Conservation (phyloP, 2,888 invertebrate genomes). For the Amphipoea oculea region DNA sequence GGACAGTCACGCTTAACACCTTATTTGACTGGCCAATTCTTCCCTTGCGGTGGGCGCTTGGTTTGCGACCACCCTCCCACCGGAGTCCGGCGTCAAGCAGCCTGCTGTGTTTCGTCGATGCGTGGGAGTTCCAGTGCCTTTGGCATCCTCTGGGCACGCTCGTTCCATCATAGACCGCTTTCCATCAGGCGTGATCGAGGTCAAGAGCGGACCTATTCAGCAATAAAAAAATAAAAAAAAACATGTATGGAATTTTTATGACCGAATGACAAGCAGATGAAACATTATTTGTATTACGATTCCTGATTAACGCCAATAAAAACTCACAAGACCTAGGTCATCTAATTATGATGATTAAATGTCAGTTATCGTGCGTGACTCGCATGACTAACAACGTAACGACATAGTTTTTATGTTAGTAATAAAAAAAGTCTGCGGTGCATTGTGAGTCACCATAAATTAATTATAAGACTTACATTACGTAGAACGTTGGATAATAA, state of each 20-base stretch:
- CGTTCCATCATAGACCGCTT: too few relatives aligned
- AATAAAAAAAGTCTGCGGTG: constrained; percentile 27
- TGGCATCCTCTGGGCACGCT: too few relatives aligned
- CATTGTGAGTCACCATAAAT: constrained; percentile 20
- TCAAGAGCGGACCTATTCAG: too few relatives aligned
- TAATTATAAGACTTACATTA: not conserved
- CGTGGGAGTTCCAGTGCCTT: too few relatives aligned
- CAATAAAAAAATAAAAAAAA: too few relatives aligned
- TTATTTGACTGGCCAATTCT: too few relatives aligned
- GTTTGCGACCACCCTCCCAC: too few relatives aligned
- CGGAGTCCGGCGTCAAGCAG: too few relatives aligned
- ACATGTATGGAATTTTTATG: constrained; percentile 20
- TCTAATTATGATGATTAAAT: constrained; percentile 47
- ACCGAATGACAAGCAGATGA: constrained; percentile 6
- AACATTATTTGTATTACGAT: constrained; percentile 21
- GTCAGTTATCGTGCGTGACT: constrained; percentile 19
- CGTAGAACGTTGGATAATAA: constrained; percentile 18
- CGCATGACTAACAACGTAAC: constrained; percentile 24
- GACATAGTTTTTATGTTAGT: constrained; percentile 36
- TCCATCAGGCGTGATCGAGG: too few relatives aligned
- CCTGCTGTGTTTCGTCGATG: too few relatives aligned
- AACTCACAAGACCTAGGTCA: constrained; percentile 35
- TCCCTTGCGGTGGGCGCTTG: too few relatives aligned
- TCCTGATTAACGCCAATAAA: constrained; percentile 30
- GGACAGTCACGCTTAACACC: too few relatives aligned